A percentile compares a stretch with the other conserved stretches of the same genome.
Evolutionary conservation across 2,113 vertebrate genomes (phyloP).

Genomic region (Engystomops pustulosus): DNA sequence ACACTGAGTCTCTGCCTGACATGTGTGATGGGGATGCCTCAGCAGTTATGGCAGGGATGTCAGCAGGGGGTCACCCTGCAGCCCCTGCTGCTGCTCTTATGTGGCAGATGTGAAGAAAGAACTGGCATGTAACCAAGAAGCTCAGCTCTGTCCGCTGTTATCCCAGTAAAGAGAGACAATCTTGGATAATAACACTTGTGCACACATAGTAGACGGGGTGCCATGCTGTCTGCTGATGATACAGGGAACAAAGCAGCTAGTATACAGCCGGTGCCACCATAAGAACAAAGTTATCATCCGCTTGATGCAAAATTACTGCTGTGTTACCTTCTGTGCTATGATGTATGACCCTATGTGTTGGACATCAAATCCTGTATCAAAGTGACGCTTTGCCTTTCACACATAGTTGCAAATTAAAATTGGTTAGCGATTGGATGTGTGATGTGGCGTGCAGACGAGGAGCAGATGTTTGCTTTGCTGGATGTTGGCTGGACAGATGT

Average conservation of each 20-base stretch:
- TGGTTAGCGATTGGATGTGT: not conserved
- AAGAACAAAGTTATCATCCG: not conserved
- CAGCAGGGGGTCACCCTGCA: not conserved
- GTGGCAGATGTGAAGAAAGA: not conserved
- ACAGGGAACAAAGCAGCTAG: not conserved
- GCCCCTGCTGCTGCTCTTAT: conserved; percentile 10
- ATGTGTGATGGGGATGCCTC: not conserved
- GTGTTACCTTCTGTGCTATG: not conserved
- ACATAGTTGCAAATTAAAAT: not conserved
- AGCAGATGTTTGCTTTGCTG: not conserved
- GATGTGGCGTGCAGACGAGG: not conserved
- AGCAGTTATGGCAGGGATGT: not conserved
- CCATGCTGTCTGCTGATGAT: conserved; percentile 1
- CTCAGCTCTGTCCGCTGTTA: not conserved
- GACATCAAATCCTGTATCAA: not conserved
- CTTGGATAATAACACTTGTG: not conserved
- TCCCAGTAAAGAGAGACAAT: not conserved
- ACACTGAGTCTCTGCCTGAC: not conserved
- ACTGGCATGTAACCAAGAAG: not conserved
- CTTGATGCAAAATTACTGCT: not conserved
- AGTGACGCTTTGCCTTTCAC: not conserved
- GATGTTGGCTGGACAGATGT: not conserved
- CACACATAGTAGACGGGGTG: not conserved
- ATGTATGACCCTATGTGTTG: not conserved
- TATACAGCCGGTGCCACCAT: not conserved